Conservation (phyloP, 2,888 invertebrate genomes). For the Cantharis flavilabris region DNA sequence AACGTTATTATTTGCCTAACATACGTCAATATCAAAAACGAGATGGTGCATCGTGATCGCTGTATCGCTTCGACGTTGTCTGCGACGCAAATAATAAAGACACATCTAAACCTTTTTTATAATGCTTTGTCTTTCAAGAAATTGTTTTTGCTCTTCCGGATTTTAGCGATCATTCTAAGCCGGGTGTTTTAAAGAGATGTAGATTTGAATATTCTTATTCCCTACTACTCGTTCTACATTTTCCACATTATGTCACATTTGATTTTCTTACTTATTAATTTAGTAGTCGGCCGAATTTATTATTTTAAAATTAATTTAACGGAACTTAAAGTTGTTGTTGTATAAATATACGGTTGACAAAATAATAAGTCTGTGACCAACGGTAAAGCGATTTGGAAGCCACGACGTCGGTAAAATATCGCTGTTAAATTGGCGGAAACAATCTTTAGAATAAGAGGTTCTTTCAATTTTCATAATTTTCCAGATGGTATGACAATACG, state of each 20-base stretch:
- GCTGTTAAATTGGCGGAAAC: slow-evolving; percentile 54
- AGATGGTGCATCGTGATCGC: slow-evolving; percentile 26
- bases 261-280: neutral
- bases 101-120: slow-evolving; percentile 33
- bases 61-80: slow-evolving; percentile 22
- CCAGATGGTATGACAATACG: slow-evolving; percentile 45
- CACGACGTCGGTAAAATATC: slow-evolving; percentile 47
- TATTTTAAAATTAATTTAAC: neutral
- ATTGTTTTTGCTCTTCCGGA: slow-evolving; percentile 32
- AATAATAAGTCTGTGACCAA: slow-evolving; percentile 51
- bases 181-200: slow-evolving; percentile 29
- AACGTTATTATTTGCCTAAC: slow-evolving; percentile 24
- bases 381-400: slow-evolving; percentile 48
- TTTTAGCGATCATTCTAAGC: slow-evolving; percentile 31
- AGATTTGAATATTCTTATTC: slow-evolving; percentile 23
- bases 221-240: neutral
- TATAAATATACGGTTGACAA: slow-evolving; percentile 41
- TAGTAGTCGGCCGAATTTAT: neutral
- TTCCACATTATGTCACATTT: slow-evolving; percentile 6
- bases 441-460: slow-evolving; percentile 42
- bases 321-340: neutral
- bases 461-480: slow-evolving; percentile 56
- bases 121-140: slow-evolving; percentile 30
- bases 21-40: slow-evolving; percentile 20
- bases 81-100: slow-evolving; percentile 34